Conservation (phyloP, 1,140 invertebrate species). For the fruit fly (Drosophila melanogaster) region DNA sequence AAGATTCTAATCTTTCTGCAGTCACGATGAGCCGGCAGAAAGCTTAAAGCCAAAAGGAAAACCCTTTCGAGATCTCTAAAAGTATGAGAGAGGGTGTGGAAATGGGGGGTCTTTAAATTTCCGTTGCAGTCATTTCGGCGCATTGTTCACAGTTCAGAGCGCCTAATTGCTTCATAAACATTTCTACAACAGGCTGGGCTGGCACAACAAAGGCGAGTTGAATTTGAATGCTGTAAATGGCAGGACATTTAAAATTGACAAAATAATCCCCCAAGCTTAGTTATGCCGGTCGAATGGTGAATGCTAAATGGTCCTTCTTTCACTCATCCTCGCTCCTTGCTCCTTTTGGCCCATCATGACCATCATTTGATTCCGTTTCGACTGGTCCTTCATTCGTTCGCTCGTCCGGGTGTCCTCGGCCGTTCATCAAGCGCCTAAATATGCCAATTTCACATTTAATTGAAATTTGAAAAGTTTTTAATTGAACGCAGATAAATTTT, state of each 20-base stretch:
- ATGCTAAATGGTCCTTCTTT: conserved; percentile 48
- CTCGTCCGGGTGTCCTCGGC: conserved; percentile 19
- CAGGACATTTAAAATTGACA: conserved; percentile 83
- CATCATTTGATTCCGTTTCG: conserved; percentile 45
- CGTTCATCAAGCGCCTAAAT: conserved; percentile 74
- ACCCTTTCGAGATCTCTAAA: conserved; percentile 46
- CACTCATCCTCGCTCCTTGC: neutral
- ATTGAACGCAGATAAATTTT: conserved; percentile 82
- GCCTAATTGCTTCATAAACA: conserved; percentile 82
- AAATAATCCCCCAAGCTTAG: conserved; percentile 79
- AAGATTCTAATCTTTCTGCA: conserved; percentile 77
- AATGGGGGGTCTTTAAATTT: conserved; percentile 61
- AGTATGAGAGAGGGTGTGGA: neutral
- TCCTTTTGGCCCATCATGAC: conserved; percentile 14
- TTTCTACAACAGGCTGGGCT: conserved; percentile 65
- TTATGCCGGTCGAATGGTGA: conserved; percentile 64
- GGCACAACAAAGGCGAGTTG: conserved; percentile 66
- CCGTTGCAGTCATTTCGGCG: conserved; percentile 72
- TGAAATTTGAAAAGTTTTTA: conserved; percentile 84
- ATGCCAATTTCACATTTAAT: conserved; percentile 82
- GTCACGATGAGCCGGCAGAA: conserved; percentile 74
- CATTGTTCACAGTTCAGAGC: conserved; percentile 76
- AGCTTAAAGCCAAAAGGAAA: conserved; percentile 56
- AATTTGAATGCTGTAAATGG: conserved; percentile 81
- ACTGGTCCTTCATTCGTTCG: neutral